A percentile compares a stretch with the other conserved stretches of the same genome.
These are phyloP conservation scores for Rynchops niger DNA, from an alignment of 2,113 vertebrate species.

Conservation along the genomic window DNA sequence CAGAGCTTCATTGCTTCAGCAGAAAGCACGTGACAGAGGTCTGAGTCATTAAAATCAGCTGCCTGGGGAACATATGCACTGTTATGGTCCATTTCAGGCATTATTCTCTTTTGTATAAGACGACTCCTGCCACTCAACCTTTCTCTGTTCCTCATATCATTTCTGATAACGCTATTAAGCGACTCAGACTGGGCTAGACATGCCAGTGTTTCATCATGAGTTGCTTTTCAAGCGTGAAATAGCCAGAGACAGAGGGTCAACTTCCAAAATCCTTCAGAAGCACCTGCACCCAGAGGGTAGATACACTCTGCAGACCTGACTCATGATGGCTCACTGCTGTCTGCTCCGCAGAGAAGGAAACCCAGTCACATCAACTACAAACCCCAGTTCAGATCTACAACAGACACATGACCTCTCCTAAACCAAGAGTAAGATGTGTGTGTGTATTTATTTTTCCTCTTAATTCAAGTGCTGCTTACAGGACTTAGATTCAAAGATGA, in stretches of 20 bases:
- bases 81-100: background rate
- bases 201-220: background rate
- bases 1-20: background rate
- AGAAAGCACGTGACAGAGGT: background rate
- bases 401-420: background rate
- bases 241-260: background rate
- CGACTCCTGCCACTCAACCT: background rate
- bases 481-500: background rate
- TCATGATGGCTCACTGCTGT: background rate
- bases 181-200: background rate
- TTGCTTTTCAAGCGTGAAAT: background rate
- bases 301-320: background rate
- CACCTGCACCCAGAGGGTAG: background rate
- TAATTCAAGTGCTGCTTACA: background rate
- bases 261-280: background rate
- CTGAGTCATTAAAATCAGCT: slow-evolving; percentile 4
- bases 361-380: background rate
- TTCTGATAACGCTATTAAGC: background rate
- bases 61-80: background rate
- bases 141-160: background rate
- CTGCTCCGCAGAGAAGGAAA: background rate
- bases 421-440: background rate
- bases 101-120: background rate
- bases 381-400: background rate
- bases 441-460: background rate